Conservation (phyloP, 2,113 vertebrate genomes). For the Sorex araneus region DNA sequence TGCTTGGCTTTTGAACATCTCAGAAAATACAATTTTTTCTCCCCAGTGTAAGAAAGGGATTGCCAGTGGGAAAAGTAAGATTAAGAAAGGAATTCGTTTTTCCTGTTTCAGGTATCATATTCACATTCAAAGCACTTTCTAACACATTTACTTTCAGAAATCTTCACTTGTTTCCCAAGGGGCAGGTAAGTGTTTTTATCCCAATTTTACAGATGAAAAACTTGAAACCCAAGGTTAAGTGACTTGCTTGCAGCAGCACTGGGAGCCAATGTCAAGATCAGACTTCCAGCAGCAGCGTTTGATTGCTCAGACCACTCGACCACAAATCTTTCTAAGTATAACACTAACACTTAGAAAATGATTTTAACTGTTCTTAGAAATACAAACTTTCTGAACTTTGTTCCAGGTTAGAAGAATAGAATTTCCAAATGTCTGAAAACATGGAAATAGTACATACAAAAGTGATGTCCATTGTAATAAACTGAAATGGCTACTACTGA, state of each 20-base stretch:
- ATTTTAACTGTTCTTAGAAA: constrained; percentile 52
- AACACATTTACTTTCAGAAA: constrained; percentile 64
- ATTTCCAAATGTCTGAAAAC: constrained; percentile 1
- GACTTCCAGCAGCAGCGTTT: constrained; percentile 1
- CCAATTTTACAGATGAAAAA: constrained; percentile 76
- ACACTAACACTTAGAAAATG: constrained; percentile 30
- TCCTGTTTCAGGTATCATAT: neutral
- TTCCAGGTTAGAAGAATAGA: constrained; percentile 44
- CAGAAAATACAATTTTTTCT: neutral
- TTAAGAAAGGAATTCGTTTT: neutral
- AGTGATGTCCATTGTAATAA: neutral
- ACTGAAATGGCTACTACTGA: neutral
- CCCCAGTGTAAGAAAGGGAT: neutral
- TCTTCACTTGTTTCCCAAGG: constrained; percentile 61
- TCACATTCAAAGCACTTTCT: constrained; percentile 49
- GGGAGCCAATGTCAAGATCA: constrained; percentile 41
- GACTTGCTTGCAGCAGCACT: constrained; percentile 23
- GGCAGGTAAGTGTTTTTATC: constrained; percentile 71
- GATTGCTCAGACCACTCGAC: constrained; percentile 56
- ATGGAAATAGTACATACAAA: neutral
- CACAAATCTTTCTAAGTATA: neutral
- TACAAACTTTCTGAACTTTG: neutral
- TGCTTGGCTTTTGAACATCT: neutral
- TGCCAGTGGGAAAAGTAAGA: neutral
- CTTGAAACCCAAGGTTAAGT: constrained; percentile 75